Evolutionary conservation across 2,888 invertebrate species (phyloP), one percentile per base, ranked within the genome.

Genomic region (Andrena flavipes): DNA sequence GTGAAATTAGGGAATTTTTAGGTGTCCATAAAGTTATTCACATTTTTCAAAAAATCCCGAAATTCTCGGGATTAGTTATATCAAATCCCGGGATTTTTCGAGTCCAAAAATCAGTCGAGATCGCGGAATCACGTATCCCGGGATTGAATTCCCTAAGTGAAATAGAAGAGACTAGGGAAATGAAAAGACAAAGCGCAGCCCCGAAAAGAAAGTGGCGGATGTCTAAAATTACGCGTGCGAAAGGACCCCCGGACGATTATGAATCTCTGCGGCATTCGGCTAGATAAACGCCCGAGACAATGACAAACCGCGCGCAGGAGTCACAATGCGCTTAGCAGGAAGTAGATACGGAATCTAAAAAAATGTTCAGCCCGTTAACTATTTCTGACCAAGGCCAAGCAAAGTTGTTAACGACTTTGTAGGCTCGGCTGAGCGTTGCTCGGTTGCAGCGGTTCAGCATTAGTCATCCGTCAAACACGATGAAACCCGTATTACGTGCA

Each of bases 381-480:
- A 86, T 84, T 87, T 78, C 82, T 80, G 86, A 87, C 87, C 87
- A 87, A 88, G 87, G 88, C 87, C 84, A 80, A 86, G 86, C 79
- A 77, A 68, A 72, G 86, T 82, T 86, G 87, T 88, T 88, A 86
- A 88, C 87, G 88, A 88, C 84, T 84, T 71, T 51, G 85, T 71
- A 80, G 84, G 80, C 87, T 81, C 84, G 84, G 72, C 83, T 42
- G 73, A 80, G 63, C 77, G 63, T 77, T 84, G 70, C 80, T 56
- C 64, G 51, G 85, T 69, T 67, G 75, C 86, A 62, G 59, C 63
- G 75, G 76, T 81, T 82, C 82, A 59, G 76, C 87, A 86, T 87
- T 87, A 88, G 87, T 87, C 88, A 87, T 88, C 88, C 86, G 82
- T 87, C 87, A 87, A 87, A 88, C 80, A 82, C 87, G 84, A 88